Conservation (phyloP, 2,797 vertebrate genomes). For the Sus cebifrons region DNA sequence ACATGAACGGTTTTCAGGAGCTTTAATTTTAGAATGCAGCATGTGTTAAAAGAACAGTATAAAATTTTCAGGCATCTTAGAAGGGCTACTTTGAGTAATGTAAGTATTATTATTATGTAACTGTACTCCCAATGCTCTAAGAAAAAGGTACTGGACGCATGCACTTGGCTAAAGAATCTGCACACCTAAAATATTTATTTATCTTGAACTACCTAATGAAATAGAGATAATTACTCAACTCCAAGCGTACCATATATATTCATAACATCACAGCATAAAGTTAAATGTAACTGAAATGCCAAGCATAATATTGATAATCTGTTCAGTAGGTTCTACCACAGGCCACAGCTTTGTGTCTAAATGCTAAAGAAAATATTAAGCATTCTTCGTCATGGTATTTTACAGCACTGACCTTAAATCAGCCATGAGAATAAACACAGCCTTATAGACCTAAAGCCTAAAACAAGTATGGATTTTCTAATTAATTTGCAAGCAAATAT, state of each 20-base stretch:
- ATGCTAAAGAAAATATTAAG: not conserved
- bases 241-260: not conserved
- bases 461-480: slow-evolving; percentile 58
- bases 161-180: not conserved
- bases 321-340: not conserved
- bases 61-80: not conserved
- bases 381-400: slow-evolving; percentile 4
- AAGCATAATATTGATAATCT: not conserved
- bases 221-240: not conserved
- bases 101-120: not conserved
- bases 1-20: not conserved
- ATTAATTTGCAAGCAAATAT: slow-evolving; percentile 74
- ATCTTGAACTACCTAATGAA: slow-evolving; percentile 16
- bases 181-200: not conserved
- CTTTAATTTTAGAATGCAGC: not conserved
- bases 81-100: slow-evolving; percentile 31
- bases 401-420: slow-evolving; percentile 34
- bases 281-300: slow-evolving; percentile 31
- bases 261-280: slow-evolving; percentile 18
- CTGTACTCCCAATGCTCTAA: not conserved
- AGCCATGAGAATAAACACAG: slow-evolving; percentile 54
- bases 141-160: not conserved
- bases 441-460: slow-evolving; percentile 8
- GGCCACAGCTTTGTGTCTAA: not conserved
- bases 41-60: not conserved